A percentile compares a stretch with the other conserved stretches of the same genome.
Evolutionary conservation across 2,888 invertebrate genomes (phyloP).

Genomic region (Sepiola atlantica): DNA sequence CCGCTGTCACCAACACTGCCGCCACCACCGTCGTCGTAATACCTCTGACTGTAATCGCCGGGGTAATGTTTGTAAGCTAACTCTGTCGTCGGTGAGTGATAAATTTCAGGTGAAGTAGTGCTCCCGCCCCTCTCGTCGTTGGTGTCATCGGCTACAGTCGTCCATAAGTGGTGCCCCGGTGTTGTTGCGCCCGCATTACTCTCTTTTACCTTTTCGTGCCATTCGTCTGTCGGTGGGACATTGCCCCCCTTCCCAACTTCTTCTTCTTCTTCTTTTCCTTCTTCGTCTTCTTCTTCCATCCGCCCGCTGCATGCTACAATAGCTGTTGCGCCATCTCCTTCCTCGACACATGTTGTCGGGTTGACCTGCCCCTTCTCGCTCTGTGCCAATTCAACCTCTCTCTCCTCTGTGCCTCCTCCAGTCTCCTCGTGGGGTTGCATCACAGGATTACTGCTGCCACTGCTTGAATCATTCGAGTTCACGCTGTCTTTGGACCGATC

Average conservation of each 20-base stretch:
- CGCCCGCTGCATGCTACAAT: neutral
- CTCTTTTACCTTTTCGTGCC: neutral
- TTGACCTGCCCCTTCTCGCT: neutral
- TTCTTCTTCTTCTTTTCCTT: too few species aligned
- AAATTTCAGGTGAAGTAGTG: neutral
- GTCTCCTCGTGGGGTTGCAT: neutral
- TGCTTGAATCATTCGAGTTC: neutral
- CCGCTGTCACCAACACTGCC: neutral
- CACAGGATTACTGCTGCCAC: neutral
- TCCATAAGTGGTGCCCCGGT: neutral
- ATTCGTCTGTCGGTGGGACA: neutral
- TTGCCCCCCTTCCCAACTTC: too few species aligned
- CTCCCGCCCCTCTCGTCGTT: neutral
- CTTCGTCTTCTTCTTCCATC: neutral
- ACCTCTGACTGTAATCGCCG: neutral
- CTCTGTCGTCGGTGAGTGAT: neutral
- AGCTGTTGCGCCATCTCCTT: neutral
- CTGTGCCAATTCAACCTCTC: neutral
- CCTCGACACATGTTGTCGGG: neutral
- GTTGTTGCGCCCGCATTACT: neutral
- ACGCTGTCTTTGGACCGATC: neutral
- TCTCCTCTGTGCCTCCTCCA: neutral
- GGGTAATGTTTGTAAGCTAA: neutral
- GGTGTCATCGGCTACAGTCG: neutral
- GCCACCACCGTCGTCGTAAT: neutral